phyloP scores from a whole-genome alignment of 2,888 invertebrate species.

The Drepana falcataria region DNA sequence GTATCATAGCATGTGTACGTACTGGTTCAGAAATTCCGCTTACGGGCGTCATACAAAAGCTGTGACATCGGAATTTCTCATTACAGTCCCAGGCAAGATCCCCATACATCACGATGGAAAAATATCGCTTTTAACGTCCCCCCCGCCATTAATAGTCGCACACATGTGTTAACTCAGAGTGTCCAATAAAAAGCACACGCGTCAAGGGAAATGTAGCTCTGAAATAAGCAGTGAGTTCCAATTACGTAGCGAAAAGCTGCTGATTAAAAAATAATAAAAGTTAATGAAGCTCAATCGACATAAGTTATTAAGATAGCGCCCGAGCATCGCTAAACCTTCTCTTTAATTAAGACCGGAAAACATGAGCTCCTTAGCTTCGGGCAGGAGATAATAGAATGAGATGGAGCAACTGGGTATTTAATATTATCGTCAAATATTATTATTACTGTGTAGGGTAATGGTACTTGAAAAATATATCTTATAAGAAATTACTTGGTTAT shows the following conservation, averaged over 20 bases:
- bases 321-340: slow-evolving; percentile 32
- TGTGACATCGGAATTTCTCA: slow-evolving; percentile 75
- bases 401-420: background rate
- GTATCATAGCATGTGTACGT: slow-evolving; percentile 25
- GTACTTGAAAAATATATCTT: too few relatives aligned
- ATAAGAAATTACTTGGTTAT: too few relatives aligned
- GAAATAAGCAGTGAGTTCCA: slow-evolving; percentile 18
- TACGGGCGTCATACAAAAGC: slow-evolving; percentile 57
- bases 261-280: slow-evolving; percentile 43
- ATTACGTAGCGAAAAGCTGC: slow-evolving; percentile 21
- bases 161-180: slow-evolving; percentile 33
- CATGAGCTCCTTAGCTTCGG: slow-evolving; percentile 29
- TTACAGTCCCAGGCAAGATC: slow-evolving; percentile 65
- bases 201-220: slow-evolving; percentile 5
- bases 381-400: slow-evolving; percentile 22
- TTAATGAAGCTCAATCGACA: slow-evolving; percentile 40
- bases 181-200: slow-evolving; percentile 34
- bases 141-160: slow-evolving; percentile 57
- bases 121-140: slow-evolving; percentile 69
- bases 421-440: too few relatives aligned
- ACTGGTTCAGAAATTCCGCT: slow-evolving; percentile 42
- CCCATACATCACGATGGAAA: slow-evolving; percentile 70
- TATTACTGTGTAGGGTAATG: too few relatives aligned
- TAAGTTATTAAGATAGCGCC: slow-evolving; percentile 37
- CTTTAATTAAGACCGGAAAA: slow-evolving; percentile 50